These are phyloP conservation scores for Parasteatoda lunata DNA, from an alignment of 2,888 invertebrate genomes.

Conservation along the genomic window DNA sequence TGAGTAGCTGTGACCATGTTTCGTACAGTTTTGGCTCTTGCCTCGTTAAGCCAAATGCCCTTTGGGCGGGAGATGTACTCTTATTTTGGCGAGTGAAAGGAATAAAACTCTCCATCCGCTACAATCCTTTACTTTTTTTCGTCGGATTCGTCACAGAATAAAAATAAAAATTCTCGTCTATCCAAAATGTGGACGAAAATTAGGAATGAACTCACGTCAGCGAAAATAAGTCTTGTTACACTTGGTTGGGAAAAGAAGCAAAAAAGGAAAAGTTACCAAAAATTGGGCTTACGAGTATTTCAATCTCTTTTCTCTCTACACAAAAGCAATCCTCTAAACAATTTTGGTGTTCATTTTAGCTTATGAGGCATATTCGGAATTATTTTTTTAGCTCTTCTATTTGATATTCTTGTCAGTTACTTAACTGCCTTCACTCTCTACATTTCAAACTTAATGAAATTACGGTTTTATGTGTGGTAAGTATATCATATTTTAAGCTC, in stretches of 20 bases:
- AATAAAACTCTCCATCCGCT: slow-evolving; percentile 14
- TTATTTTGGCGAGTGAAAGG: slow-evolving; percentile 7
- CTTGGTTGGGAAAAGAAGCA: slow-evolving; percentile 3
- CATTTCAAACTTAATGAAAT: too few relatives aligned
- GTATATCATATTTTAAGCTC: too few relatives aligned
- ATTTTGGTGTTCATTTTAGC: too few relatives aligned
- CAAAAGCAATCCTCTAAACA: too few relatives aligned
- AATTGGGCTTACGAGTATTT: too few relatives aligned
- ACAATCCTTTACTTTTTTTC: slow-evolving; percentile 31
- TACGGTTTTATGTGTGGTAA: too few relatives aligned
- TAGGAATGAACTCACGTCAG: slow-evolving; percentile 59
- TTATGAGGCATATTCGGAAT: too few relatives aligned
- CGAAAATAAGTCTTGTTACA: slow-evolving; percentile 43
- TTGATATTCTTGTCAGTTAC: too few relatives aligned
- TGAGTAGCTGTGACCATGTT: not conserved
- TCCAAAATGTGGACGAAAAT: slow-evolving; percentile 38
- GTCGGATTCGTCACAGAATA: slow-evolving; percentile 12
- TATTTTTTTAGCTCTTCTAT: too few relatives aligned
- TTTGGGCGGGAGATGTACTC: not conserved
- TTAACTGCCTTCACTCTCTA: too few relatives aligned
- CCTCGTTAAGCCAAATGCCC: slow-evolving; percentile 33
- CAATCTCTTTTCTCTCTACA: too few relatives aligned
- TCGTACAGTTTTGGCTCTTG: slow-evolving; percentile 36
- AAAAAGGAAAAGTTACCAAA: too few relatives aligned
- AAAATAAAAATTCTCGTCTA: not conserved